A percentile compares a stretch with the other conserved stretches of the same genome.
Evolutionary conservation across 2,888 invertebrate genomes (phyloP).

Genomic region (Pegoplata infirma): DNA sequence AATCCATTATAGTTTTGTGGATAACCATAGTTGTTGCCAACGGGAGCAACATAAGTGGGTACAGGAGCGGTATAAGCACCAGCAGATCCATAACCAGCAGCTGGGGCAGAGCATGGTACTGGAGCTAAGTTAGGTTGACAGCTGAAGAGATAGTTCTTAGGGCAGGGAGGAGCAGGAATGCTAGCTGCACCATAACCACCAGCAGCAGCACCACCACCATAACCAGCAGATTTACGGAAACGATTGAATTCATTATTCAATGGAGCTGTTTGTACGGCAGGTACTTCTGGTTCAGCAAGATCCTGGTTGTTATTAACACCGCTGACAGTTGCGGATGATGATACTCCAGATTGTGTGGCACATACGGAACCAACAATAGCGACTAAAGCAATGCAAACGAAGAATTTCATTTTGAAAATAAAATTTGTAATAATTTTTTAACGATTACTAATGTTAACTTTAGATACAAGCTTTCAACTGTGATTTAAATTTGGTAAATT

Average conservation of each 20-base stretch:
- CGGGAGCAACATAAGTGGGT: constrained; percentile 63
- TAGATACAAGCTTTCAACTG: neutral
- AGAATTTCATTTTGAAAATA: constrained; percentile 17
- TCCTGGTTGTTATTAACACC: neutral
- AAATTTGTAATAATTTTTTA: neutral
- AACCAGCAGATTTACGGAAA: constrained; percentile 21
- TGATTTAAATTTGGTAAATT: neutral
- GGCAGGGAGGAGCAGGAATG: constrained; percentile 70
- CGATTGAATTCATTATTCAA: neutral
- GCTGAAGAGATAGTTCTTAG: constrained; percentile 73
- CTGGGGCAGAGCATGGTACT: constrained; percentile 70
- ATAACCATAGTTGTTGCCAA: neutral
- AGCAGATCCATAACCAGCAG: constrained; percentile 61
- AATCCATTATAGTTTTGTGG: neutral
- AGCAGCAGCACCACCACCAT: neutral
- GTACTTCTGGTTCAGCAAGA: neutral
- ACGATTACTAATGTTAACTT: neutral
- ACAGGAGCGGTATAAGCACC: constrained; percentile 72
- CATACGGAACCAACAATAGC: neutral
- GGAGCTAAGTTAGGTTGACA: constrained; percentile 72
- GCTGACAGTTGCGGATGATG: neutral
- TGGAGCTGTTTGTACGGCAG: neutral
- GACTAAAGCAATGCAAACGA: neutral
- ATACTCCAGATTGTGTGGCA: neutral
- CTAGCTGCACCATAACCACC: constrained; percentile 12